Conservation (phyloP, 2,888 invertebrate species). For the Microchrysa polita region DNA sequence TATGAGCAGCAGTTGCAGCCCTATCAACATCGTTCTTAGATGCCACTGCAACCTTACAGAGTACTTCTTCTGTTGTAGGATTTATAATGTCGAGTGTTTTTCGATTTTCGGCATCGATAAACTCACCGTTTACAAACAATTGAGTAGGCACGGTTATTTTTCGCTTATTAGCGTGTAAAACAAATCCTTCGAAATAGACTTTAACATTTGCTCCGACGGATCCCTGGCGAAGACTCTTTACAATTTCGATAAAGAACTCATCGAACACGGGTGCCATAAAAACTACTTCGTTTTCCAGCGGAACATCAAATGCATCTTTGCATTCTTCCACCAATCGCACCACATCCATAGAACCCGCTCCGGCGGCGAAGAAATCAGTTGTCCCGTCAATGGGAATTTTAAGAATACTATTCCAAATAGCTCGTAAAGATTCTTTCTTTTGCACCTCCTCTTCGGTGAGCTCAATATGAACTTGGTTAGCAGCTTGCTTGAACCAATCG, state of each 20-base stretch:
- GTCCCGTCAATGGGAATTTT: constrained; percentile 77
- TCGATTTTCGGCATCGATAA: constrained; percentile 79
- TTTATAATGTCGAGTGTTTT: constrained; percentile 77
- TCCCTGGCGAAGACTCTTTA: constrained; percentile 74
- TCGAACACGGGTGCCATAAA: constrained; percentile 92
- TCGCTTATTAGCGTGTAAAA: constrained; percentile 83
- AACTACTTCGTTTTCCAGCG: constrained; percentile 87
- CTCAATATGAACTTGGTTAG: constrained; percentile 69
- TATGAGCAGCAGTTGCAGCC: constrained; percentile 88
- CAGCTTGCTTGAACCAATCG: constrained; percentile 73
- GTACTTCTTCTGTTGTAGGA: constrained; percentile 84
- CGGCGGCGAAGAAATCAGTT: constrained; percentile 93
- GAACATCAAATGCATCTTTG: constrained; percentile 79
- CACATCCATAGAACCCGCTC: constrained; percentile 98
- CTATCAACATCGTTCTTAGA: constrained; percentile 83
- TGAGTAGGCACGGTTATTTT: constrained; percentile 88
- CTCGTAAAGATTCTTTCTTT: constrained; percentile 71
- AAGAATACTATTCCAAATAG: constrained; percentile 87
- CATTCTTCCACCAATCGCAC: constrained; percentile 90
- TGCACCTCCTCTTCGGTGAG: constrained; percentile 78
- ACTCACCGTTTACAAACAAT: constrained; percentile 90
- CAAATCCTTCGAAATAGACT: constrained; percentile 74
- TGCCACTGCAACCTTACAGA: constrained; percentile 79
- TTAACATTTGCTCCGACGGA: constrained; percentile 67
- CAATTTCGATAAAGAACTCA: constrained; percentile 78